Conservation (phyloP, 23 tunicate species). For the Ciona savignyi region DNA sequence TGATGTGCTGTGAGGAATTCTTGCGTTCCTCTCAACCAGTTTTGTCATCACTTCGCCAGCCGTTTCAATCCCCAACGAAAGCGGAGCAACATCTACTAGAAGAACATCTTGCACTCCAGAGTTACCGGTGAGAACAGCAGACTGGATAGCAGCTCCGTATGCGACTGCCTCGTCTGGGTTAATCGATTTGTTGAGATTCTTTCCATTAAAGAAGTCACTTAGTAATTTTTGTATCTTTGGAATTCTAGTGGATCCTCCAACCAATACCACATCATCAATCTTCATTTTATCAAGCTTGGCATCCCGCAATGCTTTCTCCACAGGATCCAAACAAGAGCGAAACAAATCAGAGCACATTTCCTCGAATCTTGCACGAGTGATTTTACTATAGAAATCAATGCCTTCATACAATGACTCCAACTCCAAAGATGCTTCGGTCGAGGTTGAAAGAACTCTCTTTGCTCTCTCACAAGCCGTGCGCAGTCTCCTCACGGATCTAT, state of each 20-base stretch:
- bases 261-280: conserved; percentile 91
- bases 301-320: conserved; percentile 71
- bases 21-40: conserved; percentile 52
- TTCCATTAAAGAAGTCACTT: conserved; percentile 87
- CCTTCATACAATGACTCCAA: conserved; percentile 82
- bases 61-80: too few species aligned
- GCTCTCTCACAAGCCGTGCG: conserved; percentile 90
- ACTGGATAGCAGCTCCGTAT: conserved; percentile 97
- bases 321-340: conserved; percentile 74
- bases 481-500: conserved; percentile 57
- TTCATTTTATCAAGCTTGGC: conserved; percentile 58
- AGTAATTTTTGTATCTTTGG: conserved; percentile 84
- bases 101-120: conserved; percentile 35
- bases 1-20: conserved; percentile 45
- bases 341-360: conserved; percentile 85
- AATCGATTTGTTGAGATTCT: conserved; percentile 76
- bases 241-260: conserved; percentile 94
- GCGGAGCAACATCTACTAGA: too few species aligned
- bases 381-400: conserved; percentile 73
- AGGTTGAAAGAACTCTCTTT: conserved; percentile 60
- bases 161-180: conserved; percentile 99
- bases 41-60: conserved; percentile 68
- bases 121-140: conserved; percentile 82
- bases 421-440: conserved; percentile 75
- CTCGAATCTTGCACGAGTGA: conserved; percentile 82